Evolutionary conservation across 2,113 vertebrate species (phyloP).

Genomic region (Dicaeum eximium): DNA sequence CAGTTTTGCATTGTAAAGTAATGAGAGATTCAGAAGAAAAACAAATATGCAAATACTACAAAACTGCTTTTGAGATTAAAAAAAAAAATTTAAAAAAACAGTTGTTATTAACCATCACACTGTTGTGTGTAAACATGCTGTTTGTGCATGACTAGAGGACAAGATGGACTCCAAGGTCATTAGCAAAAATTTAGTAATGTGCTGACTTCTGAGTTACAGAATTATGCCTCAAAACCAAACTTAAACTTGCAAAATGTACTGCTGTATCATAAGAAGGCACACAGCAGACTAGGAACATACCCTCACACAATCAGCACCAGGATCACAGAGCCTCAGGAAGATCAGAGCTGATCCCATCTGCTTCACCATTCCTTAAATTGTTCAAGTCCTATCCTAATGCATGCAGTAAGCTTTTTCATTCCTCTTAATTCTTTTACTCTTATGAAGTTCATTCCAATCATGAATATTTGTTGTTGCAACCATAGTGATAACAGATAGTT

Average conservation of each 20-base stretch:
- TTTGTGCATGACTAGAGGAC: neutral
- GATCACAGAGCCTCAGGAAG: neutral
- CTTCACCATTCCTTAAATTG: neutral
- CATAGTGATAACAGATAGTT: constrained; percentile 15
- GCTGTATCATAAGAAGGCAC: neutral
- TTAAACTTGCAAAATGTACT: neutral
- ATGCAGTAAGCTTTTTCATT: constrained; percentile 29
- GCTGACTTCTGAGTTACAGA: neutral
- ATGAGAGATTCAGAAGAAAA: neutral
- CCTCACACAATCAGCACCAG: neutral
- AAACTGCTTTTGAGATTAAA: neutral
- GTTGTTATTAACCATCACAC: neutral
- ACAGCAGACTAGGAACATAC: neutral
- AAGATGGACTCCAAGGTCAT: neutral
- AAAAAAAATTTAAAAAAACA: neutral
- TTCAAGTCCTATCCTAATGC: neutral
- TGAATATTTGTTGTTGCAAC: constrained; percentile 34
- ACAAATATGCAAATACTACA: neutral
- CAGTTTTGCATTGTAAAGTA: neutral
- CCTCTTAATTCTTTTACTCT: constrained; percentile 11
- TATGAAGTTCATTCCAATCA: neutral
- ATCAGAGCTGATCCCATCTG: neutral
- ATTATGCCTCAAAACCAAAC: neutral
- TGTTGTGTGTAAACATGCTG: neutral
- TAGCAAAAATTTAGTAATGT: neutral